phyloP scores from a whole-genome alignment of 2,888 invertebrate genomes.

The Conus canariensis region DNA sequence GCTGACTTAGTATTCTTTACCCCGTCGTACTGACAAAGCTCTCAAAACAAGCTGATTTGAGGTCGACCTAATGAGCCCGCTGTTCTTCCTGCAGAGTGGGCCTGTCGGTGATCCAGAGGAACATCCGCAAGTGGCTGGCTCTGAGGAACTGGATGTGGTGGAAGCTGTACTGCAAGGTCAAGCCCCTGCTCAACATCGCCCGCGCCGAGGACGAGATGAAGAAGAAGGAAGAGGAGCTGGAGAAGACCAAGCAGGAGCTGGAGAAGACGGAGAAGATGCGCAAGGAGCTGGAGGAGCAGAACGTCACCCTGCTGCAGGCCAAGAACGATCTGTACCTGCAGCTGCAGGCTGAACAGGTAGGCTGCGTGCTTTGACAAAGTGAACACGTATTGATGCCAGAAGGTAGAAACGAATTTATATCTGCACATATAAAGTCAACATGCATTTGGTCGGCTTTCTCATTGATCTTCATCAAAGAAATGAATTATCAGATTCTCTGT shows the following conservation, averaged over 20 bases:
- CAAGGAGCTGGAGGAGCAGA: slow-evolving; percentile 96
- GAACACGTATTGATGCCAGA: no score
- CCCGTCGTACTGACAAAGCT: no score
- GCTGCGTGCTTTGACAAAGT: background rate
- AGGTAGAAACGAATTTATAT: no score
- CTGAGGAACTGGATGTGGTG: slow-evolving; percentile 99
- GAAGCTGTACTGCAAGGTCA: slow-evolving; percentile 91
- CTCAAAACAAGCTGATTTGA: no score
- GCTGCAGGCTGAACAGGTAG: slow-evolving; percentile 91
- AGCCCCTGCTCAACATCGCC: slow-evolving; percentile 97
- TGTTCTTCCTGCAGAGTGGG: slow-evolving; percentile 84
- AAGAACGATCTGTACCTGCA: slow-evolving; percentile 93
- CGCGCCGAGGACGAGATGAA: slow-evolving; percentile 99
- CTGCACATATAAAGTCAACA: no score
- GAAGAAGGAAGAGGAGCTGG: slow-evolving; percentile 95
- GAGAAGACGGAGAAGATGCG: slow-evolving; percentile 97
- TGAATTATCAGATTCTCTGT: no score
- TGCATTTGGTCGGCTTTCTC: no score
- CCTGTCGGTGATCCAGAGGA: slow-evolving; percentile 98
- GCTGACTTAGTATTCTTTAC: no score
- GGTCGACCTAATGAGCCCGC: no score
- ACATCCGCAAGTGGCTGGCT: slow-evolving; percentile 99
- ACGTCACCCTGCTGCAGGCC: slow-evolving; percentile 94
- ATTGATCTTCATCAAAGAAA: no score
- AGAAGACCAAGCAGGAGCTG: slow-evolving; percentile 95